Evolutionary conservation across 2,113 vertebrate genomes (phyloP), one percentile per base, ranked within the genome.

Genomic region (Excalfactoria chinensis): DNA sequence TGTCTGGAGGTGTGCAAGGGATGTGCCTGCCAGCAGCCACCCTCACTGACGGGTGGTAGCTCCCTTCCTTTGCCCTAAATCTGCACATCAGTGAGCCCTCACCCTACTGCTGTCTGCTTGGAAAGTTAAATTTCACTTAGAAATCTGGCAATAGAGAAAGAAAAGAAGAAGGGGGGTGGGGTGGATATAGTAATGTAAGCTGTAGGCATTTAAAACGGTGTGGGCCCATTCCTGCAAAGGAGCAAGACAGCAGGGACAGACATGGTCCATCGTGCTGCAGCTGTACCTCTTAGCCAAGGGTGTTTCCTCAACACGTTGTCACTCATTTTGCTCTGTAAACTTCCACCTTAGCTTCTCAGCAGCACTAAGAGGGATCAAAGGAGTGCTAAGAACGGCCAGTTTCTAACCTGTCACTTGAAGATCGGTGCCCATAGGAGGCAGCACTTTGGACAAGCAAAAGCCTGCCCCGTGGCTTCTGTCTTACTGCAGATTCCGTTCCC

Each of bases 391-490:
- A 51, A 18, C n/a, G 53, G 82, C 68, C 66, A 40, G 0, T 23
- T 13, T 30, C 79, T 75, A 64, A 32, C 19, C 48, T 14, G 26
- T 69, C 73, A 51, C 89, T 23, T 28, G 59, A 11, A 63, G 81
- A 35, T 43, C 85, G 20, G 40, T 88, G 93, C 74, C 63, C 72
- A 3, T 35, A 35, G 91, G 58, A 62, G 85, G 62, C 25, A 85
- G 95, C 92, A 67, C 89, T 66, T 66, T 68, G 9, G 84, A 78
- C 66, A 75, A 73, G 72, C 49, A 34, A 78, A 89, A 93, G 86
- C 96, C 91, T 95, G 93, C 81, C 92, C 93, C 53, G 94, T 46
- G 93, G 81, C 93, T 86, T 85, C 2, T 6, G 93, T 94, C 88
- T 77, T 68, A 12, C 17, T 86, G n/a, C 9, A 0, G 13, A 15